These are phyloP conservation scores for Nothoprocta perdicaria DNA, from an alignment of 2,113 vertebrate species.

Conservation along the genomic window DNA sequence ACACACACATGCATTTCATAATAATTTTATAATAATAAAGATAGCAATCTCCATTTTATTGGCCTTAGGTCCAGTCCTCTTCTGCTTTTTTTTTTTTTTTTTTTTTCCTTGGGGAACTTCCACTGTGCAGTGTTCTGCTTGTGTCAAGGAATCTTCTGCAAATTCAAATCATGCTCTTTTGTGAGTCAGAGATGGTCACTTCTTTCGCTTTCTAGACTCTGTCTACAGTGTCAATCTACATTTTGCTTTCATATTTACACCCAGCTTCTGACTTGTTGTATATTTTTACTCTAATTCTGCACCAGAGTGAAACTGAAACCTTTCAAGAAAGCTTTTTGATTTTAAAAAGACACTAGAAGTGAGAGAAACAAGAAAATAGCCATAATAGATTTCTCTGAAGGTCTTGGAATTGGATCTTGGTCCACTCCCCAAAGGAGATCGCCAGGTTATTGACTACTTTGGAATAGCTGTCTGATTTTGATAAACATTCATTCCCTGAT, in stretches of 20 bases:
- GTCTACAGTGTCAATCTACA: background rate
- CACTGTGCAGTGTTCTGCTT: background rate
- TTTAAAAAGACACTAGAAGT: background rate
- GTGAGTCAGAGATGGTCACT: background rate
- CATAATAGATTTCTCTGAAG: background rate
- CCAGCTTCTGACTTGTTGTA: background rate
- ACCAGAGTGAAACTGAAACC: background rate
- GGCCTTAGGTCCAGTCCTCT: background rate
- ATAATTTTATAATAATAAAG: background rate
- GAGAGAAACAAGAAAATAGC: background rate
- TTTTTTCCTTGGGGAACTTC: background rate
- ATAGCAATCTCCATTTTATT: background rate
- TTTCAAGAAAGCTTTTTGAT: background rate
- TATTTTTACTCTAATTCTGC: background rate
- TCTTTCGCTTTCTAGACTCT: background rate
- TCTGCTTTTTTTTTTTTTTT: background rate
- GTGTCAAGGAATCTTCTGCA: background rate
- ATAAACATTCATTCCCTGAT: background rate
- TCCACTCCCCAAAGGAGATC: rapidly evolving
- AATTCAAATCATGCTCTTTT: background rate
- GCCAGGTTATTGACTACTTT: background rate
- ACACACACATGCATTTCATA: background rate
- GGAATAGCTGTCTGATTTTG: background rate
- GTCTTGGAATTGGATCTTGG: background rate
- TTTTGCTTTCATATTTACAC: no score